These are phyloP conservation scores for Monochamus alternatus DNA, from an alignment of 2,888 invertebrate genomes.

Conservation along the genomic window DNA sequence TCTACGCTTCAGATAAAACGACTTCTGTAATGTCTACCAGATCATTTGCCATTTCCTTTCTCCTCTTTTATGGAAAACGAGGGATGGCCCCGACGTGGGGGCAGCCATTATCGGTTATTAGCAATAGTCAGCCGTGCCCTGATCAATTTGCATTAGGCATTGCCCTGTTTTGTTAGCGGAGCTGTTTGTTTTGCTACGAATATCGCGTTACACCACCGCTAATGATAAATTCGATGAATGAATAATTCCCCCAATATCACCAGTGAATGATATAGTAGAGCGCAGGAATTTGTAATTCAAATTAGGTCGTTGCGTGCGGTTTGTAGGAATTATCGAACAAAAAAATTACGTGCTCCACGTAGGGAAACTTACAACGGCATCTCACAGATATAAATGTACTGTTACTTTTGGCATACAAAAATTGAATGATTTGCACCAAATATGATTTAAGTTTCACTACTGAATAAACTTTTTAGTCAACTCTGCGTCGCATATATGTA, in stretches of 20 bases:
- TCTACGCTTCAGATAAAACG: neutral
- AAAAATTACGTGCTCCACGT: too few species aligned
- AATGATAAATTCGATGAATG: neutral
- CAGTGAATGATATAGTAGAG: neutral
- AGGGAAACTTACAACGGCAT: too few species aligned
- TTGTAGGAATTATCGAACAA: too few species aligned
- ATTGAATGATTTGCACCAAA: too few species aligned
- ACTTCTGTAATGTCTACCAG: neutral
- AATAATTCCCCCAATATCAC: neutral
- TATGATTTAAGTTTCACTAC: too few species aligned
- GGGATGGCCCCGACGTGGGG: neutral
- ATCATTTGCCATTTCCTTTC: neutral
- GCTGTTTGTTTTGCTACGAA: conserved; percentile 1
- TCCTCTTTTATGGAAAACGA: neutral
- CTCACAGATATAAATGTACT: too few species aligned
- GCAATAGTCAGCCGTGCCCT: conserved; percentile 7
- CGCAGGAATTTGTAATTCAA: conserved; percentile 14
- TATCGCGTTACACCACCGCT: neutral
- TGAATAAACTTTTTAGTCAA: too few species aligned
- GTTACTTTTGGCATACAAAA: too few species aligned
- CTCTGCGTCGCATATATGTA: too few species aligned
- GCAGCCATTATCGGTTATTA: neutral
- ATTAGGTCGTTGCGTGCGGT: neutral
- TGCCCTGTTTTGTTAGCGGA: neutral
- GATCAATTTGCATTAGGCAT: conserved; percentile 1